Evolutionary conservation across 2,797 vertebrate species (phyloP), one percentile per base, ranked within the genome.

Genomic region (Ctenopoma multispine): DNA sequence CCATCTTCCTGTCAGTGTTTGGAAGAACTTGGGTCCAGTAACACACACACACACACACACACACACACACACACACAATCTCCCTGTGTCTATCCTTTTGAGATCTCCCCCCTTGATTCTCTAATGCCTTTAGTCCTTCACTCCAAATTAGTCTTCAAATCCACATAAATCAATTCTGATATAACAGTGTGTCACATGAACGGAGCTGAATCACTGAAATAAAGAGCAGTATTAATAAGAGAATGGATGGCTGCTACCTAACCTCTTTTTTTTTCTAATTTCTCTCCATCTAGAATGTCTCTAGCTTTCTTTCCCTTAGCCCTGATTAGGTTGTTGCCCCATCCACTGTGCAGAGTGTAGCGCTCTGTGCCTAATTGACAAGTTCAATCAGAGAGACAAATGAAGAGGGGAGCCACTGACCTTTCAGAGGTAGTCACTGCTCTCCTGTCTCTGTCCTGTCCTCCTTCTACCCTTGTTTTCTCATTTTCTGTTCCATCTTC

Each of bases 361-460:
- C 43, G 27, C 80, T 85, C 82, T 83, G 76, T 78, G 68, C 81
- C 88, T 94, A 94, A 94, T 94, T 92, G 91, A 89, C 82, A 86
- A 90, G 88, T 91, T 93, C 91, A 93, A 92, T 94, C 91, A 92
- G 82, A 87, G 78, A 91, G 92, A 92, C 90, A 93, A 91, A 94
- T 91, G 90, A 89, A 90, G 85, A 87, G 83, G 83, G 87, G 77
- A 89, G 86, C 88, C 80, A 61, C 47, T 93, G 93, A 93, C 93
- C 92, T 94, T 94, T 94, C 69, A 78, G 83, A 87, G 70, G 73
- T 75, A 87, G 74, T 89, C 84, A 70, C 86, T 43, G 59, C 56
- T 83, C 77, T 68, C 67, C 75, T 69, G 63, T 81, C 85, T 79
- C 54, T 59, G 73, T 70, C 47, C 46, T 64, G 60, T 69, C 67